Evolutionary conservation across 2,888 invertebrate species (phyloP).

Genomic region (Xylophagus ater): DNA sequence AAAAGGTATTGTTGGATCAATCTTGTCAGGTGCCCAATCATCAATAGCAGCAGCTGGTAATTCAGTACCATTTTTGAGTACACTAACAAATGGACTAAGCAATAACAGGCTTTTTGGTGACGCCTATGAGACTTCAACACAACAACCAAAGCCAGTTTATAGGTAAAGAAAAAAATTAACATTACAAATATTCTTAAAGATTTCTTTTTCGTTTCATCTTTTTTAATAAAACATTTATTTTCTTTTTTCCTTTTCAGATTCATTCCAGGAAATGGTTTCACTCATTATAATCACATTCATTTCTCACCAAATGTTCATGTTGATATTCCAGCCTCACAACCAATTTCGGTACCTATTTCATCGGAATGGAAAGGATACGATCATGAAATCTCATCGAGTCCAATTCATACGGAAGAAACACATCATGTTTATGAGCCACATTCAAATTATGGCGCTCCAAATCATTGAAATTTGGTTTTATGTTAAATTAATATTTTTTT

Average conservation of each 20-base stretch:
- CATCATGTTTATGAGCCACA: too few relatives aligned
- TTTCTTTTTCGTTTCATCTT: too few relatives aligned
- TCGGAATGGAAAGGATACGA: too few relatives aligned
- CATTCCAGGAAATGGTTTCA: neutral
- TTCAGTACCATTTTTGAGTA: neutral
- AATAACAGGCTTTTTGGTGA: neutral
- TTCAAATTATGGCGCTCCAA: too few relatives aligned
- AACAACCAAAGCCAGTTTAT: neutral
- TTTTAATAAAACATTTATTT: too few relatives aligned
- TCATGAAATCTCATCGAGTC: too few relatives aligned
- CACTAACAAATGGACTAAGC: neutral
- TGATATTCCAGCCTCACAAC: conserved; percentile 2
- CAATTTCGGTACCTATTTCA: conserved; percentile 8
- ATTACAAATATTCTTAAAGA: too few relatives aligned
- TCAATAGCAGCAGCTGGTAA: neutral
- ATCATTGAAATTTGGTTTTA: too few relatives aligned
- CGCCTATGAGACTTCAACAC: neutral
- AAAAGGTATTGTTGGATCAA: neutral
- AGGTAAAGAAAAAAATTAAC: too few relatives aligned
- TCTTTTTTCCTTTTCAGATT: neutral
- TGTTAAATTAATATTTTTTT: too few relatives aligned
- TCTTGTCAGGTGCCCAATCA: neutral
- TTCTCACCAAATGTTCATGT: neutral
- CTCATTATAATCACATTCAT: neutral
- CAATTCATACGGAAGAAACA: too few relatives aligned